Base-by-base conservation (phyloP, 1,140 invertebrate species). In the Lanistes nyassanus region DNA sequence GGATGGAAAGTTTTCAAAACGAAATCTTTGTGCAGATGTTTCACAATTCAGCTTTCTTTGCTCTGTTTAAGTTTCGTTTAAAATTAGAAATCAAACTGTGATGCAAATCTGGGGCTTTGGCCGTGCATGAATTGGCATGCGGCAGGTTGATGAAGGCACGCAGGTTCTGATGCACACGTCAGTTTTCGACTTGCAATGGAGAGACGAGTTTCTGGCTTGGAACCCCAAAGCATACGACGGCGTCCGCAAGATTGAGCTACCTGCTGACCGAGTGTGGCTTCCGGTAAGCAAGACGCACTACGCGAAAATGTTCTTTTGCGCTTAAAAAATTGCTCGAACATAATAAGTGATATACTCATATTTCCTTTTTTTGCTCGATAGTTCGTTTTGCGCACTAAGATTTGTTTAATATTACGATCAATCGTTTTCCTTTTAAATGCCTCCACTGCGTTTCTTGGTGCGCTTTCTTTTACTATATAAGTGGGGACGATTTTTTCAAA, bases 191-290 rank as follows among this genome's bases (percentile, higher is more conserved):
- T n/a, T 69, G 9, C n/a, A 5, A 7, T 67, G 65, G 65, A 37
- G 19, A 0, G 65, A 67, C 65, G 19, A 67, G 39, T 67, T 67
- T 3, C 36, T 67, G 34, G 23, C 26, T 23, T 67, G 65, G 65
- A 13, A 42, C 3, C 65, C 65, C 3, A 37, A 11, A 5, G 9
- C 39, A 31, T 67, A 67, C 36, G 65, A 23, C 23, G 65, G 39
- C 23, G 21, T 67, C 9, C 1, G 26, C 65, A 23, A 23, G 29
- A 1, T 67, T 16, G 65, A 67, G 37, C 19, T 67, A n/a, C 65
- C 65, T 11, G 39, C 23, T 5, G 36, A 42, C 13, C 37, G 16
- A 4, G 42, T 67, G 0, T 67, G 65, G 65, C 37, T 39, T n/a
- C 65, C 65, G 39, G 65, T 67, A 11, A 67, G 65, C 36, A 11